These are phyloP conservation scores for Cyclophora punctaria DNA, from an alignment of 2,888 invertebrate genomes.

Conservation along the genomic window DNA sequence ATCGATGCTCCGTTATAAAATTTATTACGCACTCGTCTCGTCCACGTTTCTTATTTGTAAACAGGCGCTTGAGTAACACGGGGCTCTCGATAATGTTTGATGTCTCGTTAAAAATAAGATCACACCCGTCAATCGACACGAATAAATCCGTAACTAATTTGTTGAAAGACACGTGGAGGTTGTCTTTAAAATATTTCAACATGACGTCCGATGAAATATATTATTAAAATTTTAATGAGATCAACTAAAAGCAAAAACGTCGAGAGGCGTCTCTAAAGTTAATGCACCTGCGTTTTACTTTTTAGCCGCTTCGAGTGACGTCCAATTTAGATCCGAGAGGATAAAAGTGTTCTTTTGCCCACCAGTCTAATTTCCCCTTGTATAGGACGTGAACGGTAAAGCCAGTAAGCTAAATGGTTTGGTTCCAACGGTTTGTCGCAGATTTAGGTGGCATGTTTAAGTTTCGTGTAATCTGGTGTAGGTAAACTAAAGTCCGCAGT, in stretches of 20 bases:
- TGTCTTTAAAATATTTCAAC: constrained; percentile 52
- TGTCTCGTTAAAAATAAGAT: constrained; percentile 73
- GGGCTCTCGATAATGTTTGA: constrained; percentile 68
- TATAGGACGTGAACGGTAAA: constrained; percentile 37
- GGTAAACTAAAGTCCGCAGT: constrained; percentile 70
- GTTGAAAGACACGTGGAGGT: constrained; percentile 59
- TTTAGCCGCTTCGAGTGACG: constrained; percentile 15
- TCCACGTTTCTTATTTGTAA: constrained; percentile 69
- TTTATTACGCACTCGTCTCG: constrained; percentile 70
- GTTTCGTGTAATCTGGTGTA: constrained; percentile 68
- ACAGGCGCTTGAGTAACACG: constrained; percentile 63
- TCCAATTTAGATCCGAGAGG: constrained; percentile 26
- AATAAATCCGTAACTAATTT: constrained; percentile 69
- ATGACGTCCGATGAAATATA: constrained; percentile 43
- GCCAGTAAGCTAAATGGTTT: constrained; percentile 44
- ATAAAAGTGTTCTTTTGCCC: constrained; percentile 27
- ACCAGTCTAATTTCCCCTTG: constrained; percentile 32
- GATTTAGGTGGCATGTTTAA: constrained; percentile 68
- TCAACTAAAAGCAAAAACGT: constrained; percentile 34
- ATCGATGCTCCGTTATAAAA: constrained; percentile 71
- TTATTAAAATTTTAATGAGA: constrained; percentile 66
- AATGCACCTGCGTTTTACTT: constrained; percentile 23
- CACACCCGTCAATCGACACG: constrained; percentile 59
- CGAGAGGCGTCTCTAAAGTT: constrained; percentile 21
- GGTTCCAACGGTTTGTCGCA: constrained; percentile 52